A percentile compares a stretch with the other conserved stretches of the same genome.
phyloP scores from a whole-genome alignment of 2,888 invertebrate species.

The Acronicta leporina region DNA sequence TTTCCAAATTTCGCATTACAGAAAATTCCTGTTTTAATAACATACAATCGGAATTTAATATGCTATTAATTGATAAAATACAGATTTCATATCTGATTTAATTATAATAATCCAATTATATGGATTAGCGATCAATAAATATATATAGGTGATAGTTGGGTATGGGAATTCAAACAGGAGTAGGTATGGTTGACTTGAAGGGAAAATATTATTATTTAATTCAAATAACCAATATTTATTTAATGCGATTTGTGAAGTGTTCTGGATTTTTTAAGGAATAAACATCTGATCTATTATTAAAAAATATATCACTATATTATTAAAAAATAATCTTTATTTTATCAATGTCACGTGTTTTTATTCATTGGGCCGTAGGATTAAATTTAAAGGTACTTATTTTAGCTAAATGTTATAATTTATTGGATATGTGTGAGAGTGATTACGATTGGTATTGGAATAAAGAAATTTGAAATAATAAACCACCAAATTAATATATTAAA shows the following conservation, averaged over 20 bases:
- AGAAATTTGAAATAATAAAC: not conserved
- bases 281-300: too few species aligned
- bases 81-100: too few species aligned
- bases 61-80: too few species aligned
- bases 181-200: not conserved
- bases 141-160: not conserved
- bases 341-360: not conserved
- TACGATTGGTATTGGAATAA: slow-evolving; percentile 1
- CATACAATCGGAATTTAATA: too few species aligned
- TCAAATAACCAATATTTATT: not conserved
- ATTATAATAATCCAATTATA: too few species aligned
- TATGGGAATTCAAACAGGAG: not conserved
- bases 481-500: too few species aligned
- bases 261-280: not conserved
- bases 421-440: not conserved
- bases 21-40: too few species aligned
- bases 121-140: not conserved
- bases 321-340: not conserved
- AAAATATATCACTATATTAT: too few species aligned
- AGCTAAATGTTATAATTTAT: slow-evolving; percentile 3
- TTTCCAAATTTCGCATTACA: too few species aligned
- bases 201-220: not conserved
- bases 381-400: slow-evolving; percentile 34
- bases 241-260: not conserved
- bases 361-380: not conserved